A percentile compares a stretch with the other conserved stretches of the same genome.
Conservation (phyloP, 1,140 invertebrate genomes). For the Megathymus violae region DNA sequence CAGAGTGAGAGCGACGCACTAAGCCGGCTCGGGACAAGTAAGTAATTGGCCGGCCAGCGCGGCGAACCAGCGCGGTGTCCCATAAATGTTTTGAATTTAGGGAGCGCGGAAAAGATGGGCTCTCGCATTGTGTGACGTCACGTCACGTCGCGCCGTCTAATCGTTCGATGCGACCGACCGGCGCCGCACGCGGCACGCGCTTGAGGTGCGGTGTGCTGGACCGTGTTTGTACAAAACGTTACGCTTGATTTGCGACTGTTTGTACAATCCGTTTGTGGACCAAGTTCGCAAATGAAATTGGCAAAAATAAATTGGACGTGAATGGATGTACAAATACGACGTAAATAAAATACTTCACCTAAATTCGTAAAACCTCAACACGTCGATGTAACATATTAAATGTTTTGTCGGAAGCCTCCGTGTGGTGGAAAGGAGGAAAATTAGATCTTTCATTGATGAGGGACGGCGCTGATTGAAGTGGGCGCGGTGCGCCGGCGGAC, state of each 20-base stretch:
- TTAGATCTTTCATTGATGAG: conserved; percentile 31
- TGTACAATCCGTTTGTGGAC: conserved; percentile 27
- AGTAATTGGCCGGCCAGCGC: conserved; percentile 24
- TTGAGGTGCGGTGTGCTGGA: not conserved
- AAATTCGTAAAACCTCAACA: conserved; percentile 25
- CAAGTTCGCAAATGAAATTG: conserved; percentile 31
- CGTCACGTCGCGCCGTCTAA: no score
- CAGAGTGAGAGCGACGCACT: conserved; percentile 21
- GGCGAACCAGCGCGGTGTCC: conserved; percentile 14
- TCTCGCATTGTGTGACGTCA: no score
- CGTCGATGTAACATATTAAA: conserved; percentile 9
- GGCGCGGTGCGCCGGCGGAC: conserved; percentile 7
- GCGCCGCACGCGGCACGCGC: not conserved
- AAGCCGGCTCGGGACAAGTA: conserved; percentile 19
- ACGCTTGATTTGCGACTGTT: conserved; percentile 35
- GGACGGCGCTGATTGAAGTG: conserved; percentile 28
- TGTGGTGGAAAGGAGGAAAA: conserved; percentile 3
- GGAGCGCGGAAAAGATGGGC: conserved; percentile 19
- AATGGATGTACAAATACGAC: conserved; percentile 33
- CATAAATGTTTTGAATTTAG: conserved; percentile 23
- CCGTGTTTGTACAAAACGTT: conserved; percentile 27
- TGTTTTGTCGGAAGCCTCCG: not conserved
- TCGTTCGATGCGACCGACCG: not conserved
- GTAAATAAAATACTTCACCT: conserved; percentile 30
- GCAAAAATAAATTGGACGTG: conserved; percentile 33